Base-by-base conservation (phyloP, 2,888 invertebrate species). In the Drosophila mettleri region DNA sequence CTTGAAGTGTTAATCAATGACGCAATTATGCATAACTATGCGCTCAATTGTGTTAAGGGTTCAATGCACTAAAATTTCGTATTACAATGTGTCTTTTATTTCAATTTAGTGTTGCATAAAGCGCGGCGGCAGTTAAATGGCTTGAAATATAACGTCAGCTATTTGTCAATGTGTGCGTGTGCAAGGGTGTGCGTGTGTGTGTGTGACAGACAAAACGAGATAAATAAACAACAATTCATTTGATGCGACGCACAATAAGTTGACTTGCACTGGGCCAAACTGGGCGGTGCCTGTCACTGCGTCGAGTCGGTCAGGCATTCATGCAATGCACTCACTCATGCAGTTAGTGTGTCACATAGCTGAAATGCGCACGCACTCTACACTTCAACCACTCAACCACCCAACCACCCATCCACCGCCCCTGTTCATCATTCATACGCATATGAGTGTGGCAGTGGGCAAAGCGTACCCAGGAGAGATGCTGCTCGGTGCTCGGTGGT, bases 221-320 rank as follows among this genome's bases (percentile, higher is more conserved):
- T 82, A 74, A 76, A 83, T 84, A 81, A 83, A 87, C 82, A 83
- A 87, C 85, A 78, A 83, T 83, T 72, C 82, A 84, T 72, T 83
- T 81, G 78, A 73, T 78, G 78, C 69, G 70, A 68, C 64, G 67
- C 72, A 78, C 77, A 72, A 76, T 71, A 72, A 69, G 65, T 76
- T 62, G 58, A 57, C 65, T 52, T 20, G 29, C 53, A 66, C 52
- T 57, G 29, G 33, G 14, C 29, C 33, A 9, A 41, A 18, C 20
- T 24, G 38, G 41, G 29, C 29, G 34, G 22, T 6, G 43, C 31
- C 46, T 27, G 49, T 49, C 48, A 52, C 38, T 2, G 14, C 2
- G 33, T 20, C 33, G 43, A 20, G 58, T 34, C 75, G 60, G 67
- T 67, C 66, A 63, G 63, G 60, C 78, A 73, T 73, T 72, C 74